A percentile compares a stretch with the other conserved stretches of the same genome.
Evolutionary conservation across 2,113 vertebrate species (phyloP).

Genomic region (Triplophysa siluroides): DNA sequence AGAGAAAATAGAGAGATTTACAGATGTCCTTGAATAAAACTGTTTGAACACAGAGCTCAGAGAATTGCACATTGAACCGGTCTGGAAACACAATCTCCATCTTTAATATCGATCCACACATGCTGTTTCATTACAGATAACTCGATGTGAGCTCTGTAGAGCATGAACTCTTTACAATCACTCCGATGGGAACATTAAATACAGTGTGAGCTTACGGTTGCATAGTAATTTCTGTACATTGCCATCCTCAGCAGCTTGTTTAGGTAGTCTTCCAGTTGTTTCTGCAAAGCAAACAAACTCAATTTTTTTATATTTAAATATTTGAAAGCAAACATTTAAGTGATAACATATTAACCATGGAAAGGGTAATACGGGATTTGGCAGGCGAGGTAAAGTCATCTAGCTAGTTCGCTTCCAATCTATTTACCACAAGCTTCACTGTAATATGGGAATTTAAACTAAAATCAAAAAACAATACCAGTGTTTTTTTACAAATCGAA

Average conservation of each 20-base stretch:
- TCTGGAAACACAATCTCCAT: conserved; percentile 1
- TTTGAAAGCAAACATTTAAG: no score
- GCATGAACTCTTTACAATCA: not conserved
- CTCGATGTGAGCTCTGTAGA: not conserved
- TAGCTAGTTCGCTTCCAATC: no score
- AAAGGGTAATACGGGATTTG: no score
- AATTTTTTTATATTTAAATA: not conserved
- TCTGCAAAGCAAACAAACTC: conserved; percentile 76
- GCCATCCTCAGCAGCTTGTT: conserved; percentile 92
- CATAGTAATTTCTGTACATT: conserved; percentile 93
- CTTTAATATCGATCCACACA: conserved; percentile 20
- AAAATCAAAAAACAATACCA: no score
- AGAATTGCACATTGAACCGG: not conserved
- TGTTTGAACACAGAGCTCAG: not conserved
- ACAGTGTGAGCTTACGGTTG: conserved; percentile 83
- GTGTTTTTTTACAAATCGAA: no score
- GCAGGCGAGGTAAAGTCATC: no score
- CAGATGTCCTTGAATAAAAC: conserved; percentile 31
- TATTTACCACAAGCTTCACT: no score
- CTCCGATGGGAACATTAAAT: not conserved
- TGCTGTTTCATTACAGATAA: conserved; percentile 28
- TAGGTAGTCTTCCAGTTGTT: conserved; percentile 96
- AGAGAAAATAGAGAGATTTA: conserved; percentile 9
- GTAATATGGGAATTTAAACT: no score
- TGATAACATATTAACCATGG: no score